Base-by-base conservation (phyloP, 2,888 invertebrate species). In the Lamellibrachia satsuma region DNA sequence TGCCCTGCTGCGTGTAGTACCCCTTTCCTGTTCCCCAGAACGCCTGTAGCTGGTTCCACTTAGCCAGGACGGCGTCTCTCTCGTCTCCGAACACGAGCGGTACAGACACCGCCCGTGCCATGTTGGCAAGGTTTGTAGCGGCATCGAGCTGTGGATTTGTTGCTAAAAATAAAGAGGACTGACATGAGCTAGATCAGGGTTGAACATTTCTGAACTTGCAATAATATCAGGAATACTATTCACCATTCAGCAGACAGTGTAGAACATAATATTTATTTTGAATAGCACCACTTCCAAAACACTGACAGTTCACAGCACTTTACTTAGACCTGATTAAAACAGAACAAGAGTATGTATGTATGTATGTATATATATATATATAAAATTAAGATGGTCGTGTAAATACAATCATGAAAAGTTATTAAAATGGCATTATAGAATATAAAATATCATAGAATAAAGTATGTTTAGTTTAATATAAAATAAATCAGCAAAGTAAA, bases 41-140 rank as follows among this genome's bases (percentile, higher is more conserved):
- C 4, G 96, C 96, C 96, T 99, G 99, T 92, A 99, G 97, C 95
- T 99, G 98, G 96, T 99, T 99, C 98, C 99, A 99, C 96, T 98
- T 98, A 3, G 98, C 98, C 57, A 99, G 97, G 55, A 99, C 98
- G 93, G 98, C 98, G 96, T 99, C 99, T 75, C 99, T 97, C 96
- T 99, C 99, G 96, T 99, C 99, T 27, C 98, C 98, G 96, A 98
- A 99, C 92, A 99, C 95, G 93, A 96, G 96, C 0, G 97, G 97
- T 92, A 96, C 94, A 2, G 96, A 96, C 6, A 97, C 95, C 3
- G 97, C 96, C 92, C 95, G 95, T 9, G 95, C 95, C 96, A 94
- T 92, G 90, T 92, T 93, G n/a, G 92, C 52, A 90, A 93, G 90
- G n/a, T 93, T 51, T 15, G 52, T 52, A 15, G 91, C 51, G 7